These are phyloP conservation scores for Amphipoea lucens DNA, from an alignment of 2,888 invertebrate species.

Conservation along the genomic window DNA sequence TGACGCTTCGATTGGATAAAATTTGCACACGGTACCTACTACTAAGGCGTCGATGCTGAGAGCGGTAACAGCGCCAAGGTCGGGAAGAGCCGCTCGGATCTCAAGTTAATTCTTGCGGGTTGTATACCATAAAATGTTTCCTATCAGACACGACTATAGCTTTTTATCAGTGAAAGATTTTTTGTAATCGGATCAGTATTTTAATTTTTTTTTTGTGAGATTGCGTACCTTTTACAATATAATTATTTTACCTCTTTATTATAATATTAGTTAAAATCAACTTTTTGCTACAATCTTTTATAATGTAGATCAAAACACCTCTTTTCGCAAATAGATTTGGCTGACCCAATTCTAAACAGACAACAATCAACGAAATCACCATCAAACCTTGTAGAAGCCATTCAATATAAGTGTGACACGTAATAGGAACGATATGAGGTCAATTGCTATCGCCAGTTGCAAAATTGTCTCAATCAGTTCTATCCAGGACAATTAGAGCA, in stretches of 20 bases:
- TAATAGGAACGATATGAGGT: conserved; percentile 46
- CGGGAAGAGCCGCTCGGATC: too few species aligned
- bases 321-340: not conserved
- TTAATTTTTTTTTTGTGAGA: too few species aligned
- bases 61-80: too few species aligned
- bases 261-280: not conserved
- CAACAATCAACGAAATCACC: conserved; percentile 25
- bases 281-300: not conserved
- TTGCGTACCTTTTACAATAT: not conserved
- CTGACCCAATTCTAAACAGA: conserved; percentile 19
- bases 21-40: too few species aligned
- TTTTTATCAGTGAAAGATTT: too few species aligned
- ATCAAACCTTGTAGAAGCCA: conserved; percentile 41
- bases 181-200: too few species aligned
- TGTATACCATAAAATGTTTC: too few species aligned
- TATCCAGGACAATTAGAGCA: conserved; percentile 61
- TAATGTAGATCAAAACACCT: not conserved
- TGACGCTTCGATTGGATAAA: too few species aligned
- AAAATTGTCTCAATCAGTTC: conserved; percentile 61
- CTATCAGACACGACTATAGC: too few species aligned
- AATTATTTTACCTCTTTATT: not conserved
- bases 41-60: too few species aligned
- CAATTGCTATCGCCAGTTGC: conserved; percentile 57
- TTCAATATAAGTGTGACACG: conserved; percentile 29
- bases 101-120: too few species aligned